Conservation (phyloP, 2,113 vertebrate genomes). For the Condylura cristata region DNA sequence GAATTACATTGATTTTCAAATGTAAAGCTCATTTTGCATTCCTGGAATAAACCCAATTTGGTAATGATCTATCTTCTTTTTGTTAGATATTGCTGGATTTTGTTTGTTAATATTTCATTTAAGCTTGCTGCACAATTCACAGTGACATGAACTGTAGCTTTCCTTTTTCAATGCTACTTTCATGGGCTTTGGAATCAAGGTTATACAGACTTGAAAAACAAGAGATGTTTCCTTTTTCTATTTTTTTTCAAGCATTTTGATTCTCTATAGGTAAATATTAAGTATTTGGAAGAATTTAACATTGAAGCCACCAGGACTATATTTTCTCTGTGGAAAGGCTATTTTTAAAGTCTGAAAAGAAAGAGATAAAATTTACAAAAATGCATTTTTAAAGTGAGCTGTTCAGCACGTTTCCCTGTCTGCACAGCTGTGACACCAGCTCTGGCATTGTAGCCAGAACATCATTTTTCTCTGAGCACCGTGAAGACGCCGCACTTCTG, state of each 20-base stretch:
- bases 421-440: background rate
- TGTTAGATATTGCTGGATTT: background rate
- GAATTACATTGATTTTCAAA: background rate
- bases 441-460: background rate
- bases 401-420: background rate
- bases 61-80: background rate
- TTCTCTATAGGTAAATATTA: background rate
- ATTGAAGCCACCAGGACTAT: background rate
- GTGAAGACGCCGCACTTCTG: too few relatives aligned
- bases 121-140: background rate
- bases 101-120: slow-evolving; percentile 24
- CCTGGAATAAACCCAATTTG: background rate
- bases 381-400: background rate
- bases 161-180: background rate
- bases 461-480: too few relatives aligned
- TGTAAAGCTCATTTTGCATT: background rate
- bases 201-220: background rate
- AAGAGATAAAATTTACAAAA: background rate
- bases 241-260: background rate
- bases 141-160: background rate
- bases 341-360: background rate
- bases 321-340: background rate
- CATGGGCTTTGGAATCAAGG: background rate
- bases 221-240: background rate
- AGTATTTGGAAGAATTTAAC: background rate